Percentiles rank a stretch among this genome's conserved stretches.
phyloP scores from a whole-genome alignment of 1,140 invertebrate genomes.

The Papilio machaon region DNA sequence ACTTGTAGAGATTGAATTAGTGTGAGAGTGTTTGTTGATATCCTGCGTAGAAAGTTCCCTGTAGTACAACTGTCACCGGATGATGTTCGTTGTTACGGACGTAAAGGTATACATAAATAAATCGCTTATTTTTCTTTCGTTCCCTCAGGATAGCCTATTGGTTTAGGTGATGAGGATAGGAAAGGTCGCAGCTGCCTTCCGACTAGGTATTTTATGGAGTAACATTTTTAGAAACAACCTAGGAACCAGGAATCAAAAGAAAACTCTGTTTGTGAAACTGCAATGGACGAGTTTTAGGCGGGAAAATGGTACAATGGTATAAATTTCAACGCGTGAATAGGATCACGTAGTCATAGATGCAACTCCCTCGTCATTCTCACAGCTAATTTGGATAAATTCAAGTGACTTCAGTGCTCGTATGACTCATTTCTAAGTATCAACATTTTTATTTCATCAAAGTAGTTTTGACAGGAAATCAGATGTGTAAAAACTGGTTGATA shows the following conservation, averaged over 20 bases:
- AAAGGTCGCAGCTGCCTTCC: background rate
- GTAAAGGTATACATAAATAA: background rate
- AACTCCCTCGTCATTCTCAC: background rate
- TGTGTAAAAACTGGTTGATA: background rate
- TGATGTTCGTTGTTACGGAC: background rate
- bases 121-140: too few species aligned
- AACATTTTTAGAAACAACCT: background rate
- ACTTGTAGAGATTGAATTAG: conserved; percentile 2
- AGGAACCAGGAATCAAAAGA: too few species aligned
- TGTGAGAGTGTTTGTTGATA: conserved; percentile 13
- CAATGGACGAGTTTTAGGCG: too few species aligned
- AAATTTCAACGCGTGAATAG: background rate
- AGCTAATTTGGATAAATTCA: background rate
- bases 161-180: too few species aligned
- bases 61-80: background rate
- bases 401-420: background rate
- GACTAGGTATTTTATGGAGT: background rate
- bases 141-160: too few species aligned
- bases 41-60: conserved; percentile 5
- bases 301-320: too few species aligned
- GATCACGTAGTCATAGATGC: background rate
- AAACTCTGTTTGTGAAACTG: too few species aligned
- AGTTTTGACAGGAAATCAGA: background rate
- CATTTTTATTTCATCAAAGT: background rate
- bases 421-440: background rate